phyloP scores from a whole-genome alignment of 2,797 vertebrate species.

The Mormyrops boulengeri region DNA sequence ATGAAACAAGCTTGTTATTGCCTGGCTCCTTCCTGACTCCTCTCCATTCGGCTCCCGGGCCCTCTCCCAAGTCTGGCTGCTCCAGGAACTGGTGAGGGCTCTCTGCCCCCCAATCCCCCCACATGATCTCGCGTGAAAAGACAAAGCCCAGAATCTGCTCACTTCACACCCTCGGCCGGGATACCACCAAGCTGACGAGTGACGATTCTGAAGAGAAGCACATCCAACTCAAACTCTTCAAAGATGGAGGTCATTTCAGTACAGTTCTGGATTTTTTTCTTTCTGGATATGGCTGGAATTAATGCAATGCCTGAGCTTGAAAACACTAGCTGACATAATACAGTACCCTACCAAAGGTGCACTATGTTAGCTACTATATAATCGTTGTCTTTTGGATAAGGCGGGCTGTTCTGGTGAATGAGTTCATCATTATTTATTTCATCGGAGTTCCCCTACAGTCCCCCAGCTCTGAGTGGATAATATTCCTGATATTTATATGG shows the following conservation, averaged over 20 bases:
- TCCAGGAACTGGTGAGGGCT: conserved; percentile 36
- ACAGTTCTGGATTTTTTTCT: neutral
- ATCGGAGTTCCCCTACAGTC: neutral
- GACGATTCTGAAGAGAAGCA: neutral
- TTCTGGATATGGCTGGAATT: neutral
- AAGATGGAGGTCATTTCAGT: neutral
- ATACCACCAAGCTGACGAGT: neutral
- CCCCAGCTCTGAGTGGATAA: neutral
- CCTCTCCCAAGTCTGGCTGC: conserved; percentile 36
- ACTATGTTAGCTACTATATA: neutral
- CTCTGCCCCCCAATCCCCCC: too few species aligned
- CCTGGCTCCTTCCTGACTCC: conserved; percentile 46
- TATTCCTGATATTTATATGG: neutral
- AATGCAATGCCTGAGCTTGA: neutral
- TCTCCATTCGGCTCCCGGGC: conserved; percentile 38
- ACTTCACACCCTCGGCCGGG: neutral
- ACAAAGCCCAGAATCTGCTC: neutral
- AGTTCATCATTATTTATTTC: neutral
- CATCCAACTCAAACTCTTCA: neutral
- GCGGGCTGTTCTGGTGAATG: neutral
- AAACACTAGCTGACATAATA: neutral
- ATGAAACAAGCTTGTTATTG: conserved; percentile 56
- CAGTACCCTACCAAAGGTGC: neutral
- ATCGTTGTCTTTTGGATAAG: neutral
- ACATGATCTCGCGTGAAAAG: neutral